Evolutionary conservation across 2,888 invertebrate genomes (phyloP).

Genomic region (Philopedon plagiatum): DNA sequence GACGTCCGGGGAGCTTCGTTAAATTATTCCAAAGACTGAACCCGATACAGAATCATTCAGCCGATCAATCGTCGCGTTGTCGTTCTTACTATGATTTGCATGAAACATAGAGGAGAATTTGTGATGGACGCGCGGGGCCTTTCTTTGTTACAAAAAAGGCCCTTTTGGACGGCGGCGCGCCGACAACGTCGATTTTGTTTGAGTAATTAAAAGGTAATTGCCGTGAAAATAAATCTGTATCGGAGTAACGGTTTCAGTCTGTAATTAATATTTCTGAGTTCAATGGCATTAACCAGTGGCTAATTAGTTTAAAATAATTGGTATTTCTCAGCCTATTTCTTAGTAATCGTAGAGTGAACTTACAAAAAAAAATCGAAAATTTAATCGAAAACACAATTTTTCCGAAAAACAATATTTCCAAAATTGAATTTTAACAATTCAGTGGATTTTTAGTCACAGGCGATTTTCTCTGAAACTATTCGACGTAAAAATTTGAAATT

Average conservation of each 20-base stretch:
- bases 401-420: no score
- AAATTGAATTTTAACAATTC: no score
- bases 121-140: slow-evolving; percentile 54
- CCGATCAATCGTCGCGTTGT: slow-evolving; percentile 66
- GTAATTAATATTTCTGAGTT: slow-evolving; percentile 14
- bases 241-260: neutral
- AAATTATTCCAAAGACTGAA: slow-evolving; percentile 67
- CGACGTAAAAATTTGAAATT: no score
- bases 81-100: slow-evolving; percentile 58
- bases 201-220: slow-evolving; percentile 37
- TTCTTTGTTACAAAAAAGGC: slow-evolving; percentile 29
- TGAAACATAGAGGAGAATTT: slow-evolving; percentile 53
- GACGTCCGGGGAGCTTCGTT: slow-evolving; percentile 62
- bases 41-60: slow-evolving; percentile 64
- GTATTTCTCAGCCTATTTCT: no score
- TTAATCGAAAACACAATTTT: no score
- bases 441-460: no score
- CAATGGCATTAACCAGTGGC: neutral
- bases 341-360: no score
- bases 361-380: no score
- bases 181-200: neutral
- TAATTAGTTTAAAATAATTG: neutral
- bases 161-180: slow-evolving; percentile 15
- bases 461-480: no score
- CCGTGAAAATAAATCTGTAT: slow-evolving; percentile 24